Percentiles rank a stretch among this genome's conserved stretches.
Evolutionary conservation across 2,888 invertebrate species (phyloP).

Genomic region (Drosophila multiciliata): DNA sequence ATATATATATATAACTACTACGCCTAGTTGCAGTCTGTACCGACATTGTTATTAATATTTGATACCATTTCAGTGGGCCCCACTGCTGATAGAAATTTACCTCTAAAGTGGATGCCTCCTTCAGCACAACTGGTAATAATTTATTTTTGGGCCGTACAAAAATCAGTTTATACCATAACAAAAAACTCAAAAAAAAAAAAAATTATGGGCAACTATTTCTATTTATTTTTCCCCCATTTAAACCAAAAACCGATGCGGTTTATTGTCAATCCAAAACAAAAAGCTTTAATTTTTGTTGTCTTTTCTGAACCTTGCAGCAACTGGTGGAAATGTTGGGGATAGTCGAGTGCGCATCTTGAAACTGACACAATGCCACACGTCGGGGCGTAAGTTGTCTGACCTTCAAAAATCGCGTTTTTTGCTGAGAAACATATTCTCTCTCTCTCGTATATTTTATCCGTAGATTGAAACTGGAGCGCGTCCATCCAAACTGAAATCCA

Average conservation of each 20-base stretch:
- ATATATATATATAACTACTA: constrained; percentile 28
- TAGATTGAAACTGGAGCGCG: constrained; percentile 29
- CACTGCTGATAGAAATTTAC: constrained; percentile 37
- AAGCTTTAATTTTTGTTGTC: constrained; percentile 55
- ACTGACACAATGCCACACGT: constrained; percentile 54
- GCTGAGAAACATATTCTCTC: constrained; percentile 39
- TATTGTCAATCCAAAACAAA: not conserved
- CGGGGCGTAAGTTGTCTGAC: constrained; percentile 59
- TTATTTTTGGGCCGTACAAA: constrained; percentile 49
- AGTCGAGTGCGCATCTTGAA: constrained; percentile 44
- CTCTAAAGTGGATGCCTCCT: constrained; percentile 26
- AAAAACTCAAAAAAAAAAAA: not conserved
- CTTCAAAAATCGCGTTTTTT: constrained; percentile 36
- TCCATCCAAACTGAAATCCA: constrained; percentile 10
- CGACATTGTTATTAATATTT: constrained; percentile 49
- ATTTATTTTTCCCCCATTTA: constrained; percentile 15
- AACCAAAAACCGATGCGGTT: constrained; percentile 5
- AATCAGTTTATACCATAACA: constrained; percentile 22
- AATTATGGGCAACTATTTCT: constrained; percentile 28
- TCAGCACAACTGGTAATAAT: constrained; percentile 62
- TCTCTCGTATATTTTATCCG: constrained; percentile 30
- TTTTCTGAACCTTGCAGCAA: constrained; percentile 69
- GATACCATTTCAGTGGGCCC: constrained; percentile 59
- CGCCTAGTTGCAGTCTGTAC: constrained; percentile 8
- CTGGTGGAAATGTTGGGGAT: constrained; percentile 50